Evolutionary conservation across 1,140 invertebrate species (phyloP).

Genomic region (Tenebrio molitor): DNA sequence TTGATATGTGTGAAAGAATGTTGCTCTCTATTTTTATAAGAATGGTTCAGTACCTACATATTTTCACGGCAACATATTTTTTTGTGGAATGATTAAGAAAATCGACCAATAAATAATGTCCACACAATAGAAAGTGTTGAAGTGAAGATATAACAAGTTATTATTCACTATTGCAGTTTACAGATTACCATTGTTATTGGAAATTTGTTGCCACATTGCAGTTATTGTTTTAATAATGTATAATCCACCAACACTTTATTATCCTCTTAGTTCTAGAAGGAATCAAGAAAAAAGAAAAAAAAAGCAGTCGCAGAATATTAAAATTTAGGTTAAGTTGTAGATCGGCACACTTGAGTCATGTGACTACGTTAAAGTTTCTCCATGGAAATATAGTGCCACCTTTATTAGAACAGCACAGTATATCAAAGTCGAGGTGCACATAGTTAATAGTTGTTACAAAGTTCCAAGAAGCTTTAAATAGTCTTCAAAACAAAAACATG

Average conservation of each 20-base stretch:
- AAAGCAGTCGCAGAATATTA: too few relatives aligned
- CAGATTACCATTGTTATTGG: conserved; percentile 13
- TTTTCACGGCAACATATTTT: too few relatives aligned
- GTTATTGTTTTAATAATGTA: background rate
- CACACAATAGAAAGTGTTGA: too few relatives aligned
- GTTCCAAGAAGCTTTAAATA: background rate
- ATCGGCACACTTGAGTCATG: background rate
- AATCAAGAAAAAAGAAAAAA: too few relatives aligned
- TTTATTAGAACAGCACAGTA: background rate
- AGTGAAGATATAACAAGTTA: background rate
- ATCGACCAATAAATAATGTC: too few relatives aligned
- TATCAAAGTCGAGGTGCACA: background rate
- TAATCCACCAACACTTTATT: background rate
- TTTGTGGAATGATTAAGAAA: too few relatives aligned
- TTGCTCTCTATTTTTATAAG: conserved; percentile 8
- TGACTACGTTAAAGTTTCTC: background rate
- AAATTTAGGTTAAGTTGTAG: too few relatives aligned
- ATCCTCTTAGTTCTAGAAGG: too few relatives aligned
- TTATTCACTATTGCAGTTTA: background rate
- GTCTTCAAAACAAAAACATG: background rate
- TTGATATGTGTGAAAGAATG: background rate
- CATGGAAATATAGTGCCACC: background rate
- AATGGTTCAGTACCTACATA: too few relatives aligned
- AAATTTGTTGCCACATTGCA: conserved; percentile 33
- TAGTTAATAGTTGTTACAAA: background rate